Evolutionary conservation across 2,888 invertebrate genomes (phyloP).

Genomic region (Cephus sareptanus): DNA sequence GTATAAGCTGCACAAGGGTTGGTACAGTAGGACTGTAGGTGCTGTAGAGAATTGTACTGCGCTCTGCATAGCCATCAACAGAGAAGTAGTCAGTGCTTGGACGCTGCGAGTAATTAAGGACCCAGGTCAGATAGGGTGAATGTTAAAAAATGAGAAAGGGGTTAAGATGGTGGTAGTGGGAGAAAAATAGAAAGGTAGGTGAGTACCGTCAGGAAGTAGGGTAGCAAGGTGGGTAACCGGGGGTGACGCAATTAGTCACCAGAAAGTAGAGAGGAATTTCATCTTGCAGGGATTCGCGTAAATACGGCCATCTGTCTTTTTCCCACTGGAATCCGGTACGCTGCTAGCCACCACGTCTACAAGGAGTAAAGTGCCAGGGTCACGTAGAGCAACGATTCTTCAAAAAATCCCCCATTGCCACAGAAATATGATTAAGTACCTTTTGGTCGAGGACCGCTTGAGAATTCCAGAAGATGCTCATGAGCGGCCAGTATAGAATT

Average conservation of each 20-base stretch:
- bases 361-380: not conserved
- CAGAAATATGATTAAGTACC: not conserved
- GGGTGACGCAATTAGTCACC: slow-evolving; percentile 19
- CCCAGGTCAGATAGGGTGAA: not conserved
- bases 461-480: not conserved
- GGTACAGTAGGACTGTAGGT: not conserved
- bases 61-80: not conserved
- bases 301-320: slow-evolving; percentile 20
- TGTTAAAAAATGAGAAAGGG: not conserved
- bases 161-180: not conserved
- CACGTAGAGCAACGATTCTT: not conserved
- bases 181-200: not conserved
- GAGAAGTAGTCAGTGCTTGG: not conserved
- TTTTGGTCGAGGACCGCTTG: not conserved
- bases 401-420: not conserved
- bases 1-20: not conserved
- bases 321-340: slow-evolving; percentile 7
- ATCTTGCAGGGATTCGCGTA: slow-evolving; percentile 21
- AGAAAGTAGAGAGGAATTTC: slow-evolving; percentile 19
- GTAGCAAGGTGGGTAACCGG: slow-evolving; percentile 4
- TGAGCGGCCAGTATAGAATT: not conserved
- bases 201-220: not conserved
- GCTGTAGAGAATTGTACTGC: not conserved
- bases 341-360: not conserved
- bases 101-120: not conserved